Conservation (phyloP, 2,888 invertebrate genomes). For the Chrysolina oricalcia region DNA sequence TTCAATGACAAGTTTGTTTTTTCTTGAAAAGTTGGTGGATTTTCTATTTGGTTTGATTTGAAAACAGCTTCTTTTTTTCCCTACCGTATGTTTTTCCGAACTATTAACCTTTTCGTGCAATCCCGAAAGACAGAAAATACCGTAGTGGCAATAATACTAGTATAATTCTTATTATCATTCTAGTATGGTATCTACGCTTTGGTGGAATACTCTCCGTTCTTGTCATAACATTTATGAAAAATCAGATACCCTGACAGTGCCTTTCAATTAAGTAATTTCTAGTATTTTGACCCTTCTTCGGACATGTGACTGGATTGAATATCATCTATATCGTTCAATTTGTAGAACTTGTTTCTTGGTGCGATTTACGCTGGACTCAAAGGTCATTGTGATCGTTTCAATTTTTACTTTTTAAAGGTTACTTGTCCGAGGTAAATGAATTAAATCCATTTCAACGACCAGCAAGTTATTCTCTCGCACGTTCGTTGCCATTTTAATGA, state of each 20-base stretch:
- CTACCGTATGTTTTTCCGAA: no score
- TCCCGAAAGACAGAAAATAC: no score
- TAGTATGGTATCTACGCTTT: not conserved
- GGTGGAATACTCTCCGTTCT: not conserved
- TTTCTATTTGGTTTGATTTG: no score
- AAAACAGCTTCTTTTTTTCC: no score
- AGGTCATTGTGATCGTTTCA: slow-evolving; percentile 67
- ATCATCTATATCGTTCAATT: slow-evolving; percentile 50
- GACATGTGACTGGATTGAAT: slow-evolving; percentile 43
- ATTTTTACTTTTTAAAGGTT: slow-evolving; percentile 69
- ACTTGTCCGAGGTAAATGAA: slow-evolving; percentile 68
- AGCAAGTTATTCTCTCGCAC: slow-evolving; percentile 46
- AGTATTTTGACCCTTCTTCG: slow-evolving; percentile 43
- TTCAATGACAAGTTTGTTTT: no score
- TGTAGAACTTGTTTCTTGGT: slow-evolving; percentile 63
- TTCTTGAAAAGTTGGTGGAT: no score
- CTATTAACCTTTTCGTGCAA: no score
- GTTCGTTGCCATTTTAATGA: slow-evolving; percentile 30
- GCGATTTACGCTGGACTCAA: slow-evolving; percentile 62
- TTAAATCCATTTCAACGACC: slow-evolving; percentile 60
- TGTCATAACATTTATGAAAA: not conserved
- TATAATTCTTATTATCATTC: no score
- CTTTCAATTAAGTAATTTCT: not conserved
- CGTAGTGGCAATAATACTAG: no score
- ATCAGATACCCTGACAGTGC: not conserved